Percentiles rank a stretch among this genome's conserved stretches.
phyloP scores from a whole-genome alignment of 2,888 invertebrate genomes.

The Chrysodeixis includens region DNA sequence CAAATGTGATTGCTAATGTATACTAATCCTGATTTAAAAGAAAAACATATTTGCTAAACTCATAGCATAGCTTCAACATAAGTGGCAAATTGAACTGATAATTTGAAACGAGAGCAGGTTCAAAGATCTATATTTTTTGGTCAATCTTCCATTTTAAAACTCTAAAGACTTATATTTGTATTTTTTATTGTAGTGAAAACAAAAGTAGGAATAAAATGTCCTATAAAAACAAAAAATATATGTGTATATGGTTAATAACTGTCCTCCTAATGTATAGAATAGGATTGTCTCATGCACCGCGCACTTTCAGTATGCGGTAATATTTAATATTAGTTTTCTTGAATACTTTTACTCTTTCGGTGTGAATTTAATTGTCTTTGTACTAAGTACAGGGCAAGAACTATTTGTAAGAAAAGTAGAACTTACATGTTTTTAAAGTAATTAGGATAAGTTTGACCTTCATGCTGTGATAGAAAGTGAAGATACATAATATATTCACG shows the following conservation, averaged over 20 bases:
- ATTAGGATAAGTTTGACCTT: slow-evolving; percentile 58
- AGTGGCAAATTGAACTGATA: slow-evolving; percentile 4
- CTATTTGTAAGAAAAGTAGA: slow-evolving; percentile 43
- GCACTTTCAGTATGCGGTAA: slow-evolving; percentile 23
- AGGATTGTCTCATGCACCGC: slow-evolving; percentile 3
- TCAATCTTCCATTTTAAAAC: slow-evolving; percentile 4
- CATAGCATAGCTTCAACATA: not conserved
- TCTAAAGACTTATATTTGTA: slow-evolving; percentile 13
- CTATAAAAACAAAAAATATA: not conserved
- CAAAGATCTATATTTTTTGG: not conserved
- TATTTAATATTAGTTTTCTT: slow-evolving; percentile 16
- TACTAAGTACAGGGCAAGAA: slow-evolving; percentile 45
- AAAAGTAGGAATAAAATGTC: slow-evolving; percentile 12
- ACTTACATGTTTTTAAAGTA: slow-evolving; percentile 38
- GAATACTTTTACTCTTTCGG: slow-evolving; percentile 24
- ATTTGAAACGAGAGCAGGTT: not conserved
- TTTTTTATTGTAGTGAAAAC: slow-evolving; percentile 30
- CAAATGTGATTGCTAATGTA: slow-evolving; percentile 1
- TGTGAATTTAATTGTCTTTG: slow-evolving; percentile 44
- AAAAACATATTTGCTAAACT: not conserved
- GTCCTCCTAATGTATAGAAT: slow-evolving; percentile 1
- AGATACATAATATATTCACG: slow-evolving; percentile 41
- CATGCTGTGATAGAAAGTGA: slow-evolving; percentile 56
- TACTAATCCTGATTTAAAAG: not conserved
- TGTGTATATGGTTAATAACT: slow-evolving; percentile 8